Base-by-base conservation (phyloP, 35 echinoderm and acorn worm genomes). In the Diadema setosum region DNA sequence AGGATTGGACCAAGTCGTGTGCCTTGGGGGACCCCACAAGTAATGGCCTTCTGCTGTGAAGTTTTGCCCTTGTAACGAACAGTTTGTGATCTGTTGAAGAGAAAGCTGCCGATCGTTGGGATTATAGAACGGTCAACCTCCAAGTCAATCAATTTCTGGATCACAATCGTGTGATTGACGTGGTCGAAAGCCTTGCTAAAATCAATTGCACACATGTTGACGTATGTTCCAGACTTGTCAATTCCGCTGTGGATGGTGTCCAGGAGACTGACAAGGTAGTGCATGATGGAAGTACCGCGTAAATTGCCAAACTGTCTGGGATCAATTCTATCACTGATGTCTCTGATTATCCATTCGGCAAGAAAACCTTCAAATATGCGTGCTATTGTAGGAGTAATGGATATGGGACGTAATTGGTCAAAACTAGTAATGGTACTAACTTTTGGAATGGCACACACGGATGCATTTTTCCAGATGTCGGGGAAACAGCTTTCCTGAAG, bases 381-480 rank as follows among this genome's bases (percentile, higher is more conserved):
- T 35, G 56, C 83, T 16, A 63, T 41, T 5, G 67, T 42, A 44
- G 83, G 46, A 25, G 83, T 85, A 36, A 85, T 42, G 12, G 57
- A 85, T n/a, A 85, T 85, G 5, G 83, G 83, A 39, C 56, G 83
- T 39, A 85, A 37, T 40, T 85, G 33, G 36, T 63, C 52, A 34
- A 65, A 85, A 5, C 29, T 35, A 25, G 50, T 65, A 7, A 60
- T 59, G 7, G 5, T 30, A 59, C 56, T 5, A 61, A 46, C 48
- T 37, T 85, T 85, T 12, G 83, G 83, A 40, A 85, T 41, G 40
- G 57, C 39, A 61, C 52, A 85, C 14, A 85, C 83, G 35, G 83
- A 85, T 12, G 83, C 57, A 85, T 65, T 42, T 40, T 65, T 63
- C 50, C 83, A 85, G 29, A 33, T 65, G 35, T 40, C 11, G 7